Percentiles rank a stretch among this genome's conserved stretches.
Evolutionary conservation across 2,113 vertebrate genomes (phyloP).

Genomic region (Bos indicus): DNA sequence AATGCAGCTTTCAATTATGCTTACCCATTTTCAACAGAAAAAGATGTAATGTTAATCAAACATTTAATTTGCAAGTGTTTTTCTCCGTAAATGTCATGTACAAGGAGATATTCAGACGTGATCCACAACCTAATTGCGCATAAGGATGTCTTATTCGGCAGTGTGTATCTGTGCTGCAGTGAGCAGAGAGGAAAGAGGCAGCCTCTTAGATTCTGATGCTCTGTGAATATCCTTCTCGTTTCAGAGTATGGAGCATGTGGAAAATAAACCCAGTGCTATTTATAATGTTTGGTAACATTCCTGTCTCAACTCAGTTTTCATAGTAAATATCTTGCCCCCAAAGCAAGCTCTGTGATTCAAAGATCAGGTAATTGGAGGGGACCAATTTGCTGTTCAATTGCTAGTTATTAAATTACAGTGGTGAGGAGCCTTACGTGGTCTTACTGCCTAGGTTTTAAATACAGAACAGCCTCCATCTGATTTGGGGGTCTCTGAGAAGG

Average conservation of each 20-base stretch:
- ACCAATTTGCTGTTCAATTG: neutral
- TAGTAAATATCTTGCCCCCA: slow-evolving; percentile 24
- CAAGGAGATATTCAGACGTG: slow-evolving; percentile 81
- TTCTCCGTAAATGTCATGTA: slow-evolving; percentile 86
- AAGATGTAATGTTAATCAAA: slow-evolving; percentile 87
- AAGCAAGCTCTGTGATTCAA: slow-evolving; percentile 34
- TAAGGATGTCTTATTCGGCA: slow-evolving; percentile 54
- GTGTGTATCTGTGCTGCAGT: slow-evolving; percentile 61
- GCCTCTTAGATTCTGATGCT: neutral
- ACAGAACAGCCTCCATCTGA: neutral
- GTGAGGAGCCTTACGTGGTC: neutral
- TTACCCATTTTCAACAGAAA: slow-evolving; percentile 81
- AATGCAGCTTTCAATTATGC: slow-evolving; percentile 81
- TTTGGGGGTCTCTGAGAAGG: neutral
- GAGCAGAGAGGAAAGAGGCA: neutral
- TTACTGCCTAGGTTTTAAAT: neutral
- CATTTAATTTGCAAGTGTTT: slow-evolving; percentile 88
- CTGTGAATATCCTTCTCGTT: neutral
- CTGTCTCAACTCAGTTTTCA: slow-evolving; percentile 9
- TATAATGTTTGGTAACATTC: slow-evolving; percentile 63
- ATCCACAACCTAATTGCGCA: slow-evolving; percentile 77
- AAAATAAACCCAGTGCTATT: slow-evolving; percentile 53
- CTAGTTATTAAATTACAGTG: slow-evolving; percentile 22
- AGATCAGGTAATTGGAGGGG: neutral
- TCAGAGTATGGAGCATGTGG: neutral